phyloP scores from a whole-genome alignment of 37 sponge, comb jelly and placozoan genomes.

The Halisarca cf. caerulea region DNA sequence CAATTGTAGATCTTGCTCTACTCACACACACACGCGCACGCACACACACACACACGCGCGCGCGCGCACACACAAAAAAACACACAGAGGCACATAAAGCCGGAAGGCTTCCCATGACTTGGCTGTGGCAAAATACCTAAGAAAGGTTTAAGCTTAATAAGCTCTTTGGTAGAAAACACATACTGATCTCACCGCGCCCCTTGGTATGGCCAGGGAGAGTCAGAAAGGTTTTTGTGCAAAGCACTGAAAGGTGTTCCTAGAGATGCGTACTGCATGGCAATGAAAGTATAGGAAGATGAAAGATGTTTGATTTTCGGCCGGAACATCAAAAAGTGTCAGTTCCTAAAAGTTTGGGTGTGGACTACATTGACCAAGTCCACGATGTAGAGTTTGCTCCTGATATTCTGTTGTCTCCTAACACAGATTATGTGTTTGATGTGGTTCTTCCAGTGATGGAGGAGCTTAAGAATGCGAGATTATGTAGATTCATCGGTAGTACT shows the following conservation, averaged over 20 bases:
- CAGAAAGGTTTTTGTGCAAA: slow-evolving; percentile 82
- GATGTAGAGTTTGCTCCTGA: slow-evolving; percentile 94
- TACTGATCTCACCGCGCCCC: no score
- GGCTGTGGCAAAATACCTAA: no score
- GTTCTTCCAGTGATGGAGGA: slow-evolving; percentile 85
- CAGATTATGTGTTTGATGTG: slow-evolving; percentile 73
- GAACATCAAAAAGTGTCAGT: slow-evolving; percentile 48
- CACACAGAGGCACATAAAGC: no score
- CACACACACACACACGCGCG: no score
- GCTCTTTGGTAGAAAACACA: no score
- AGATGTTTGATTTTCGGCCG: slow-evolving; percentile 87
- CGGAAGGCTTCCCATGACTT: no score
- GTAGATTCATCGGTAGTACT: slow-evolving; percentile 90
- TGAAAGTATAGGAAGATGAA: slow-evolving; percentile 69
- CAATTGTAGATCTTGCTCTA: no score
- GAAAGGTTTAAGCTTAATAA: no score
- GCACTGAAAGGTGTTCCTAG: slow-evolving; percentile 67
- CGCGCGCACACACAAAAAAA: no score
- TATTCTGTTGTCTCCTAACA: slow-evolving; percentile 58
- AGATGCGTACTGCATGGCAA: slow-evolving; percentile 69
- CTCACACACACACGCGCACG: no score
- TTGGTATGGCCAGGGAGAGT: slow-evolving; percentile 91
- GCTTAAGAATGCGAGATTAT: slow-evolving; percentile 76
- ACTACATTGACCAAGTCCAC: slow-evolving; percentile 87
- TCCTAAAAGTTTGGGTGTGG: slow-evolving; percentile 72